Evolutionary conservation across 2,113 vertebrate genomes (phyloP).

Genomic region (Lonchura striata): DNA sequence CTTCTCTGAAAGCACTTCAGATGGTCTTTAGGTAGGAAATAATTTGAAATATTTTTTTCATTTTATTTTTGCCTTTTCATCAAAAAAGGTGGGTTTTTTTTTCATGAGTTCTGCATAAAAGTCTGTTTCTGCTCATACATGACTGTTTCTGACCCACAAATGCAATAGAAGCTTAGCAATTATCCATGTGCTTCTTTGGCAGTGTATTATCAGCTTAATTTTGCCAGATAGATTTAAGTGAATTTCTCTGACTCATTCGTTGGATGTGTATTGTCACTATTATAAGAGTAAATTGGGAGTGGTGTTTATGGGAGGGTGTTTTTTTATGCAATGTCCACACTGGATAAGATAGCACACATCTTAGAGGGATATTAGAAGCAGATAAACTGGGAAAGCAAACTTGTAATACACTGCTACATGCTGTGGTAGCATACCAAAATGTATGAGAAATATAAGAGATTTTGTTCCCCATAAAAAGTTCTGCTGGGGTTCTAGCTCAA

Average conservation of each 20-base stretch:
- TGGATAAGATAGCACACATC: background rate
- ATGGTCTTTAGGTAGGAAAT: background rate
- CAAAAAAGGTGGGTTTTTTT: fast-evolving
- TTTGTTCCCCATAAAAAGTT: background rate
- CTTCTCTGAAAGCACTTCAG: background rate
- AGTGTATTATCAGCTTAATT: background rate
- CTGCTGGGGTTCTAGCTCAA: background rate
- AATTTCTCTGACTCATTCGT: background rate
- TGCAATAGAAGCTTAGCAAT: background rate
- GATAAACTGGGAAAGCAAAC: background rate
- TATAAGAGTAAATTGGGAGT: background rate
- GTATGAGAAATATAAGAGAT: fast-evolving
- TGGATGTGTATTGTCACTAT: background rate
- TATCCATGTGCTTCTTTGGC: background rate
- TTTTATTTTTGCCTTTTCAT: background rate
- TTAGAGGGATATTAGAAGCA: background rate
- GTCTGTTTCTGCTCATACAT: background rate
- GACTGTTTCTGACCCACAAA: background rate
- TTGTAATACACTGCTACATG: fast-evolving
- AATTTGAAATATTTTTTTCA: background rate
- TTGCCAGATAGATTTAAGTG: background rate
- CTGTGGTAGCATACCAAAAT: background rate
- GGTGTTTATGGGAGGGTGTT: background rate
- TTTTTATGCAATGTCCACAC: background rate
- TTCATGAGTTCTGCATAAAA: background rate